Conservation (phyloP, 2,797 vertebrate genomes). For the Tokudaia tokunoshimensis region DNA sequence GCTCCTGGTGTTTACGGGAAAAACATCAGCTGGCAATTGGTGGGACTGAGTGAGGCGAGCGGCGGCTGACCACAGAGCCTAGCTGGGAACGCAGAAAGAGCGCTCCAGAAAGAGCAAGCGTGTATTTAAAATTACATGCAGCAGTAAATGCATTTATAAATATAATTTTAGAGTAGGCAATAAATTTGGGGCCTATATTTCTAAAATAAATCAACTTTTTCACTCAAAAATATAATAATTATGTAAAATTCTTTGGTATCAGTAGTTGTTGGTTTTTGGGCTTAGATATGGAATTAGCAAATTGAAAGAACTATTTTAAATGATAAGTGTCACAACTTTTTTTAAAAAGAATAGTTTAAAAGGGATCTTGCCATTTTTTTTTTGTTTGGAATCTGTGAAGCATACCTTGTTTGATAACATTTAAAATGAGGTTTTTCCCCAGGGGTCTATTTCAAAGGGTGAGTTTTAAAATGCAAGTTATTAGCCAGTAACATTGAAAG, state of each 20-base stretch:
- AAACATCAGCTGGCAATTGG: too few species aligned
- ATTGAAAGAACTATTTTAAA: not conserved
- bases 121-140: too few species aligned
- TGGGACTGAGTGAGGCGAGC: too few species aligned
- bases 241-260: not conserved
- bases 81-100: too few species aligned
- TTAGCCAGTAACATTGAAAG: not conserved
- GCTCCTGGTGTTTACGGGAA: too few species aligned
- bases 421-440: slow-evolving; percentile 6
- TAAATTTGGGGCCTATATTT: not conserved
- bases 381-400: slow-evolving; percentile 15
- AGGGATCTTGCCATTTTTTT: not conserved
- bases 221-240: not conserved
- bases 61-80: too few species aligned
- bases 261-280: not conserved
- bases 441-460: not conserved
- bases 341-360: slow-evolving; percentile 17
- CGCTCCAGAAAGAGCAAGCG: too few species aligned
- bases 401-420: not conserved
- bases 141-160: not conserved
- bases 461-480: not conserved
- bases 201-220: not conserved
- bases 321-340: not conserved
- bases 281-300: not conserved
- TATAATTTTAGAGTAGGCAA: not conserved